Percentiles rank a stretch among this genome's conserved stretches.
These are phyloP conservation scores for Anser cygnoides DNA, from an alignment of 2,113 vertebrate genomes.

Conservation along the genomic window DNA sequence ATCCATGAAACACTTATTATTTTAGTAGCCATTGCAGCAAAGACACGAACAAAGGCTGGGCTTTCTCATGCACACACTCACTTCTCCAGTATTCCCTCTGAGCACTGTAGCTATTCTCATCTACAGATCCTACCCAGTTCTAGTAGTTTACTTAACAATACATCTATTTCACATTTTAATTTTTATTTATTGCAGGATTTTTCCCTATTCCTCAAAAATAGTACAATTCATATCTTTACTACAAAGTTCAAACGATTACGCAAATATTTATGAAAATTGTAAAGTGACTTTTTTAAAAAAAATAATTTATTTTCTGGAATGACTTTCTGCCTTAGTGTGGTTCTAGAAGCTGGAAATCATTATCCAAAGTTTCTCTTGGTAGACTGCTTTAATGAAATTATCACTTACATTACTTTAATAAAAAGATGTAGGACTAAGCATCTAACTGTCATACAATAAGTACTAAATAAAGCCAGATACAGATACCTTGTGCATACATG, in stretches of 20 bases:
- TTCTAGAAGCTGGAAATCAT: slow-evolving; percentile 25
- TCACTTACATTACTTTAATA: not conserved
- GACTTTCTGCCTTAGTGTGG: not conserved
- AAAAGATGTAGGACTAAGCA: not conserved
- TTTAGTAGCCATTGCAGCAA: slow-evolving; percentile 65
- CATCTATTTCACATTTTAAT: slow-evolving; percentile 47
- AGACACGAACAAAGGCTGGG: slow-evolving; percentile 23
- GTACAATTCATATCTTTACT: slow-evolving; percentile 46
- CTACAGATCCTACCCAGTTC: slow-evolving; percentile 56
- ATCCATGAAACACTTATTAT: slow-evolving; percentile 66
- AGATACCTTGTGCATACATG: not conserved
- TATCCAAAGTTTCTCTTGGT: not conserved
- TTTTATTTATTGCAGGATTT: slow-evolving; percentile 30
- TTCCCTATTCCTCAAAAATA: slow-evolving; percentile 5
- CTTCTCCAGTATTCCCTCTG: slow-evolving; percentile 9
- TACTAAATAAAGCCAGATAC: not conserved
- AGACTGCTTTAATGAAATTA: not conserved
- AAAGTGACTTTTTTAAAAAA: not conserved
- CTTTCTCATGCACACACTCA: not conserved
- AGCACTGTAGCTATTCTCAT: not conserved
- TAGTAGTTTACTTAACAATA: slow-evolving; percentile 45
- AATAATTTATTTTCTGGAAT: not conserved
- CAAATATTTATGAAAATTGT: not conserved
- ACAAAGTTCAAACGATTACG: slow-evolving; percentile 8
- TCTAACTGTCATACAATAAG: not conserved